Percentiles rank a stretch among this genome's conserved stretches.
These are phyloP conservation scores for Sitophilus oryzae DNA, from an alignment of 1,140 invertebrate species.

Conservation along the genomic window DNA sequence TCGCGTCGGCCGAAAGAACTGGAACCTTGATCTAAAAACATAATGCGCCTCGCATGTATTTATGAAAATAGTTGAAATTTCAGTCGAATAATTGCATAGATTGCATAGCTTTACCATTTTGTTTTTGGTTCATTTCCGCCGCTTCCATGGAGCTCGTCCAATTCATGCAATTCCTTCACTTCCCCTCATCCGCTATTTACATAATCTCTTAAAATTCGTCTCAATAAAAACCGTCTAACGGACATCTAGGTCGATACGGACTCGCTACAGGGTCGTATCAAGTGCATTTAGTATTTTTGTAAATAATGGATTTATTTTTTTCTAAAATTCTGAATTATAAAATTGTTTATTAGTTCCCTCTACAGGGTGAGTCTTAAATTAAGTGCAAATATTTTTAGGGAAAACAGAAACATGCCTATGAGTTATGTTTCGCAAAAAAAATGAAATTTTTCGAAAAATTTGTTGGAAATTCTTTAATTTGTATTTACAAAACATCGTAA, in stretches of 20 bases:
- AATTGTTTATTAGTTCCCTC: too few species aligned
- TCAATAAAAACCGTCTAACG: background rate
- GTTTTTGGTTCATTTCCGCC: slow-evolving; percentile 2
- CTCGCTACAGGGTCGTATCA: background rate
- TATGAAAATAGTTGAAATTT: slow-evolving; percentile 16
- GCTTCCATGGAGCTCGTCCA: slow-evolving; percentile 1
- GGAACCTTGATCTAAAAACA: slow-evolving; percentile 20
- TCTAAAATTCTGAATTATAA: too few species aligned
- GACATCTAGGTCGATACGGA: background rate
- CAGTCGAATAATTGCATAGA: slow-evolving; percentile 13
- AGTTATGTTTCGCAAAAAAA: too few species aligned
- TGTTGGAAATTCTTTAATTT: too few species aligned
- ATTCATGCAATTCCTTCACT: background rate
- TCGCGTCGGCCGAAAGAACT: slow-evolving; percentile 4
- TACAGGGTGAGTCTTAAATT: too few species aligned
- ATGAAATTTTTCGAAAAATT: too few species aligned
- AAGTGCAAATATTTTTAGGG: too few species aligned
- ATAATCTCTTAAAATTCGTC: slow-evolving; percentile 5
- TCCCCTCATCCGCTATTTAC: too few species aligned
- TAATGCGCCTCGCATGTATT: slow-evolving; percentile 9
- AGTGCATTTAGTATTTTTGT: background rate
- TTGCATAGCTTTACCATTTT: slow-evolving; percentile 4
- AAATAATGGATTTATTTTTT: too few species aligned
- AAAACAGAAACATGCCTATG: too few species aligned
- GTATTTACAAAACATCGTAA: too few species aligned